Conservation (phyloP, 2,888 invertebrate genomes). For the Eupsilia transversa region DNA sequence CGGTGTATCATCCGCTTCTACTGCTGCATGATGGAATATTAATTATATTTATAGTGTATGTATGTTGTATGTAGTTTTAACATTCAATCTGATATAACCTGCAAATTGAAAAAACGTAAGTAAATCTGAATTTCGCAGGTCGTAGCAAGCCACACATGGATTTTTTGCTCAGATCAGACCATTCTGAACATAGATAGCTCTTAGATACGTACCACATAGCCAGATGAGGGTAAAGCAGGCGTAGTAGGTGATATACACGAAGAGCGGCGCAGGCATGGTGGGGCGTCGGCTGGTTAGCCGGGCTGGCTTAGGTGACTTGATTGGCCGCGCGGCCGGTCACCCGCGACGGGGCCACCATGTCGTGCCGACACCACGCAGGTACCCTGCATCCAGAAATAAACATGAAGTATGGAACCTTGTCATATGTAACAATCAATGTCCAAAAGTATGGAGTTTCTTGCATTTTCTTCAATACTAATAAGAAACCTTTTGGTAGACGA, state of each 20-base stretch:
- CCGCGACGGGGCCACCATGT: constrained; percentile 76
- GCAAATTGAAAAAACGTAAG: neutral
- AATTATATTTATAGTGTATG: neutral
- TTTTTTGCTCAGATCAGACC: neutral
- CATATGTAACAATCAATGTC: neutral
- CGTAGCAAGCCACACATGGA: too few relatives aligned
- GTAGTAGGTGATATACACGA: constrained; percentile 70
- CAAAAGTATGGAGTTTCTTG: neutral
- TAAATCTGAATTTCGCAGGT: neutral
- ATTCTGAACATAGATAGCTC: neutral
- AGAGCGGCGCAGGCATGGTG: constrained; percentile 78
- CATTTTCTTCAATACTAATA: neutral
- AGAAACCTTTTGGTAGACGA: neutral
- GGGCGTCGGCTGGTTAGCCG: constrained; percentile 59
- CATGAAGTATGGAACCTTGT: neutral
- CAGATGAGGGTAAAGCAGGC: constrained; percentile 73
- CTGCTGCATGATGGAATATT: constrained; percentile 59
- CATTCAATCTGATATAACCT: too few relatives aligned
- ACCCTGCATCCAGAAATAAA: constrained; percentile 19
- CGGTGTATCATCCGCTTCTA: constrained; percentile 75
- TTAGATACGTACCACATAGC: constrained; percentile 78
- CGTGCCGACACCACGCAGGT: constrained; percentile 51
- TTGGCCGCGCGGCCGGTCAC: constrained; percentile 72
- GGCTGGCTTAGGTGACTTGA: constrained; percentile 79
- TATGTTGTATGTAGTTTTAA: too few relatives aligned